phyloP scores from a whole-genome alignment of 2,113 vertebrate species.

The Labeo catla region DNA sequence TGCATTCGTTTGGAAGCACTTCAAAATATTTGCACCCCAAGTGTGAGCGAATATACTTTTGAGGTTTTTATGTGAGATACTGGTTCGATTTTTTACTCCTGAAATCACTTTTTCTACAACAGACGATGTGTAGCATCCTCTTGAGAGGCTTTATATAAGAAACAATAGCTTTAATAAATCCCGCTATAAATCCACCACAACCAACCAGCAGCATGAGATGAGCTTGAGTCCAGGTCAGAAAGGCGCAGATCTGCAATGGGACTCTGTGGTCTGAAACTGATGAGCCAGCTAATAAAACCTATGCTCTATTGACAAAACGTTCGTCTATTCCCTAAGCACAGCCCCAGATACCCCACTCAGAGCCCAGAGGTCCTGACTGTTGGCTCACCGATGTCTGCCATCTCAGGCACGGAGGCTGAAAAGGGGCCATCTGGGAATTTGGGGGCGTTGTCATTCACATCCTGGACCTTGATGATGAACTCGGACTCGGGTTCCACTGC shows the following conservation, averaged over 20 bases:
- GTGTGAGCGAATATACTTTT: neutral
- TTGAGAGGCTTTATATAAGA: constrained; percentile 22
- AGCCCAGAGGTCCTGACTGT: constrained; percentile 18
- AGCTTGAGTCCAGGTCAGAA: neutral
- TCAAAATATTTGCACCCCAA: neutral
- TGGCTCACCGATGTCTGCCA: constrained; percentile 95
- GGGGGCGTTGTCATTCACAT: constrained; percentile 97
- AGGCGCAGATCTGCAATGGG: constrained; percentile 26
- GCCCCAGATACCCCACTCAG: neutral
- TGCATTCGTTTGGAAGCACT: neutral
- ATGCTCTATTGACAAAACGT: constrained; percentile 24
- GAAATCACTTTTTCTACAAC: constrained; percentile 16
- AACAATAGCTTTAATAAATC: constrained; percentile 51
- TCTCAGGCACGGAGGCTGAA: constrained; percentile 91
- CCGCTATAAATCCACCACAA: constrained; percentile 8
- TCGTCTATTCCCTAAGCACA: neutral
- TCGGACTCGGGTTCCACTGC: constrained; percentile 95
- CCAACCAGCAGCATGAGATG: neutral
- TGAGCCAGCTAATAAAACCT: constrained; percentile 56
- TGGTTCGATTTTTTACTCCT: constrained; percentile 6
- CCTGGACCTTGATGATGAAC: constrained; percentile 99
- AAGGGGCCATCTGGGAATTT: constrained; percentile 94
- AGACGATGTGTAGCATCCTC: neutral
- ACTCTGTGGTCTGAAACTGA: constrained; percentile 48
- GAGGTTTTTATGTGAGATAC: neutral